Percentiles rank a stretch among this genome's conserved stretches.
These are phyloP conservation scores for Manacus vitellinus DNA, from an alignment of 2,113 vertebrate genomes.

Conservation along the genomic window DNA sequence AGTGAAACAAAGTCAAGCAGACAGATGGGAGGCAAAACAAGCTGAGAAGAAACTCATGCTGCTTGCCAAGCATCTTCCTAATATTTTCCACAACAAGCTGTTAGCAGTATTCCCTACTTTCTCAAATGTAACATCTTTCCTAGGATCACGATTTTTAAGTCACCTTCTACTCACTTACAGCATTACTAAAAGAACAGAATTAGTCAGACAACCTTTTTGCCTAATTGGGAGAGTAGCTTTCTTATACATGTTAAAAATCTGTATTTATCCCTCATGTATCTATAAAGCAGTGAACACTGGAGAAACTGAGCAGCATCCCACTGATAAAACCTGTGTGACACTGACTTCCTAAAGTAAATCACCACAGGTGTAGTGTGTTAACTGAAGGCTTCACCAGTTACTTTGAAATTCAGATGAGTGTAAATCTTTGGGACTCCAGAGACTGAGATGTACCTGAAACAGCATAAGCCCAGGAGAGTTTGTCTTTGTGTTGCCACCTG, in stretches of 20 bases:
- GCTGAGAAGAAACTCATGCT: slow-evolving; percentile 1
- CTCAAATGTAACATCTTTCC: not conserved
- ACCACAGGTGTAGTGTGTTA: not conserved
- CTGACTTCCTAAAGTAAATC: not conserved
- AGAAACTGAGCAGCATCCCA: not conserved
- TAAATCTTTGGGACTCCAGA: not conserved
- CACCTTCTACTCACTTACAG: not conserved
- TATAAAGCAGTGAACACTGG: not conserved
- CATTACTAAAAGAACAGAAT: not conserved
- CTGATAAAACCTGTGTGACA: not conserved
- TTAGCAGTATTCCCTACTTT: not conserved
- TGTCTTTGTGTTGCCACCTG: not conserved
- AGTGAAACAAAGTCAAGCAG: slow-evolving; percentile 51
- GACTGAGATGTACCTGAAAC: not conserved
- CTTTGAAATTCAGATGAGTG: not conserved
- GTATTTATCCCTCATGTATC: not conserved
- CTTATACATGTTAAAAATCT: not conserved
- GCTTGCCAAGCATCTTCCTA: slow-evolving; percentile 44
- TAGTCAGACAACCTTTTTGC: slow-evolving; percentile 15
- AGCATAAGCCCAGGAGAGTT: not conserved
- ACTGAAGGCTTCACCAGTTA: not conserved
- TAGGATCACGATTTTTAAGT: slow-evolving; percentile 3
- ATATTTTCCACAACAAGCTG: slow-evolving; percentile 24
- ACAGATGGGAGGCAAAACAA: slow-evolving; percentile 55
- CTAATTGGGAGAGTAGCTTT: not conserved